A percentile compares a stretch with the other conserved stretches of the same genome.
These are phyloP conservation scores for Xerus inauris DNA, from an alignment of 2,113 vertebrate species.

Conservation along the genomic window DNA sequence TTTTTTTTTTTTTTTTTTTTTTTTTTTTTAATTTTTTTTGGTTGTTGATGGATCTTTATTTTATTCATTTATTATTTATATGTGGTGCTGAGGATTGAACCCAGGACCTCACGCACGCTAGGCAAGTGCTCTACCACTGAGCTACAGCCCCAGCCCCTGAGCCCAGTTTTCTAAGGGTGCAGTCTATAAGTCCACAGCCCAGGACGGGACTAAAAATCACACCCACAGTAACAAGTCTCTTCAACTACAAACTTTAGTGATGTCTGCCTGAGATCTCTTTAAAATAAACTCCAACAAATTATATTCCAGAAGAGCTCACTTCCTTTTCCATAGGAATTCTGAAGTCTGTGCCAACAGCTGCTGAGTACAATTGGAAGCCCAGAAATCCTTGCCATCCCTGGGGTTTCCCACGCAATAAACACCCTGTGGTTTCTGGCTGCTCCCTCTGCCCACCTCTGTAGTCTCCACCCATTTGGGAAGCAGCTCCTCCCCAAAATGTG, in stretches of 20 bases:
- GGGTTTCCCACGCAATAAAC: slow-evolving; percentile 64
- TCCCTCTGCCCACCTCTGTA: background rate
- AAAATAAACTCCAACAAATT: slow-evolving; percentile 23
- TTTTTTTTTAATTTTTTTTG: too few relatives aligned
- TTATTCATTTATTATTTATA: too few relatives aligned
- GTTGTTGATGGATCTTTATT: too few relatives aligned
- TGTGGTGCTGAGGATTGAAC: too few relatives aligned
- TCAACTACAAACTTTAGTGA: background rate
- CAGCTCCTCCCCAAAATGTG: slow-evolving; percentile 4
- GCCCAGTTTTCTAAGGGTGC: background rate
- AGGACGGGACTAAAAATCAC: background rate
- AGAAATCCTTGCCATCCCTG: slow-evolving; percentile 30
- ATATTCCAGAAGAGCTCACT: background rate
- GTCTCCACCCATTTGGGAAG: slow-evolving; percentile 47
- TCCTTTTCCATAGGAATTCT: slow-evolving; percentile 54
- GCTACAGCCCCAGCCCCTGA: too few relatives aligned
- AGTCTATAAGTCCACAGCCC: background rate
- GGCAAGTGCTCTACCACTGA: too few relatives aligned
- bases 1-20: too few relatives aligned
- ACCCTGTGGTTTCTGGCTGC: slow-evolving; percentile 33
- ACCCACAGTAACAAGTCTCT: background rate
- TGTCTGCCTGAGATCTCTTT: background rate
- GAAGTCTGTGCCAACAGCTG: slow-evolving; percentile 48
- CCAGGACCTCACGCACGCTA: too few relatives aligned
- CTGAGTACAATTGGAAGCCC: background rate